Conservation (phyloP, 64 coral and sea anemone species). For the Stylophora pistillata region DNA sequence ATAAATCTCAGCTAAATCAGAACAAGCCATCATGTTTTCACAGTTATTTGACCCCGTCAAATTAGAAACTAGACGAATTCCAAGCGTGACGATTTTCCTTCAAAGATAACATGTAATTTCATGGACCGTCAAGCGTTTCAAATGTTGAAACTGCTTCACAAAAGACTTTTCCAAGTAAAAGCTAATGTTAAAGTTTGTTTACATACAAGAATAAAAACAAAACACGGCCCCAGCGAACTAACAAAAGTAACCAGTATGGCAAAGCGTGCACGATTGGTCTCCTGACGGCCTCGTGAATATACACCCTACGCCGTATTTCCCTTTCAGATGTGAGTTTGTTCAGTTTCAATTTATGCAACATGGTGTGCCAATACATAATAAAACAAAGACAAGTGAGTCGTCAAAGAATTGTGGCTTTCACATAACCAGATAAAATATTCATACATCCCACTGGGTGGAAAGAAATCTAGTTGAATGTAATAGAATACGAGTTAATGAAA, state of each 20-base stretch:
- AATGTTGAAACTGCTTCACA: constrained; percentile 18
- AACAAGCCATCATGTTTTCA: constrained; percentile 20
- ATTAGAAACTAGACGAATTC: constrained; percentile 10
- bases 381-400: not conserved
- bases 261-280: not conserved
- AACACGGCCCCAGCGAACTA: not conserved
- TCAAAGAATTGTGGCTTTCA: not conserved
- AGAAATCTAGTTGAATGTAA: constrained; percentile 23
- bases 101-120: constrained; percentile 34
- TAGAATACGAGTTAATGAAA: constrained; percentile 40
- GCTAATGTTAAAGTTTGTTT: constrained; percentile 25
- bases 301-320: not conserved
- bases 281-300: not conserved
- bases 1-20: constrained; percentile 21
- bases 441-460: constrained; percentile 24
- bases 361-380: not conserved
- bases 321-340: not conserved
- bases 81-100: constrained; percentile 24
- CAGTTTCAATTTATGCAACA: not conserved
- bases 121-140: constrained; percentile 45
- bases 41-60: constrained; percentile 22
- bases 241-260: not conserved
- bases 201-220: constrained; percentile 28
- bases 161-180: constrained; percentile 24
- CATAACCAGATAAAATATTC: constrained; percentile 32